Evolutionary conservation across 2,113 vertebrate species (phyloP), one percentile per base, ranked within the genome.

Genomic region (Paratilapia polleni): DNA sequence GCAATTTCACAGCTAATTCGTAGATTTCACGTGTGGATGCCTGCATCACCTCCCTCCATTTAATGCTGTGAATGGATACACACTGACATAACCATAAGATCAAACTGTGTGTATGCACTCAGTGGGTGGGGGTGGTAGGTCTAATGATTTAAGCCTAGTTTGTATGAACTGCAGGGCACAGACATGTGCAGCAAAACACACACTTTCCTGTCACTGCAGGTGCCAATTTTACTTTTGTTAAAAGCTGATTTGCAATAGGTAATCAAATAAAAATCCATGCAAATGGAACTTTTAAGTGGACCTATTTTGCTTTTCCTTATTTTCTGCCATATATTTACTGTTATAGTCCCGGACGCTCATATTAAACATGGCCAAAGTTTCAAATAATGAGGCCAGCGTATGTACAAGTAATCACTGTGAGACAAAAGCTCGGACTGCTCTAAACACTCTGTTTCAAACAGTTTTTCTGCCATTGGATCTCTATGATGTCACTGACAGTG

Each of bases 1-100:
- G 95, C 95, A 94, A 95, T 96, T 95, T 96, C 88, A 92, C 87
- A 93, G 88, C 94, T 96, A 95, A 95, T 95, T 94, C 91, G 66
- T 91, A 88, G 94, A 95, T 95, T 96, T 96, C 91, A 96, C 94
- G 93, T 89, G 81, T 93, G 94, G 88, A 85, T 86, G 93, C 87
- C 83, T 89, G 85, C 77, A 77, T 92, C 83, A 80, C 83, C 92
- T 86, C 92, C 86, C 91, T 90, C 90, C 90, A 89, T 94, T 93
- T 83, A 93, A 89, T 88, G 80, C 79, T 62, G 61, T 91, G 88
- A 93, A 90, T 84, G 87, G 90, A 90, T 83, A 84, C 84, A 60
- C 59, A 60, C 66, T 90, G 86, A 89, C 83, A 91, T 56, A 81
- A 28, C 66, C 75, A 22, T 28, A 7, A 77, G 64, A 36, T 20